Evolutionary conservation across 2,113 vertebrate species (phyloP).

Genomic region (Hepsetus odoe): DNA sequence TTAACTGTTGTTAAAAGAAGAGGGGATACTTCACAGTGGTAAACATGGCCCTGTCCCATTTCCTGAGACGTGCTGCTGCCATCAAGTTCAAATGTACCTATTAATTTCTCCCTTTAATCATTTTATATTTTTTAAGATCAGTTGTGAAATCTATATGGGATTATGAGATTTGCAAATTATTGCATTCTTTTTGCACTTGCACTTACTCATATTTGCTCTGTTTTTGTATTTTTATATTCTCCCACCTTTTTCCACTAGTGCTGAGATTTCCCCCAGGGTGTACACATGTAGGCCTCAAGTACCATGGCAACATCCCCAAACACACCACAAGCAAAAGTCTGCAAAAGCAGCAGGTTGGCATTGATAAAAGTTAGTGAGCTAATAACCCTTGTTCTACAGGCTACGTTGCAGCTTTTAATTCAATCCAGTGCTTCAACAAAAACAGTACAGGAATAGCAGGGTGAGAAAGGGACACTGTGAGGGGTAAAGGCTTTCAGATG

Average conservation of each 20-base stretch:
- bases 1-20: no score
- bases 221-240: conserved; percentile 17
- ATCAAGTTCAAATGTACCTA: no score
- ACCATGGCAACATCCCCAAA: conserved; percentile 69
- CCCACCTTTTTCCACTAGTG: conserved; percentile 54
- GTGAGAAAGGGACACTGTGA: conserved; percentile 23
- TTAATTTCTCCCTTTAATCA: no score
- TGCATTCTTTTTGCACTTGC: not conserved
- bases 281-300: conserved; percentile 66
- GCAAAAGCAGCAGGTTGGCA: conserved; percentile 69
- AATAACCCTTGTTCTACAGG: conserved; percentile 63
- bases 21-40: no score
- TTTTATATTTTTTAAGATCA: no score
- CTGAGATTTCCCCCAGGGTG: conserved; percentile 52
- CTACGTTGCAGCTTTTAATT: conserved; percentile 55
- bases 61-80: no score
- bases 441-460: conserved; percentile 57
- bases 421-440: conserved; percentile 36
- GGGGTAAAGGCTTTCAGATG: not conserved
- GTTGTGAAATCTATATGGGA: no score
- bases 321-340: conserved; percentile 61
- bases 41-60: no score
- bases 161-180: no score
- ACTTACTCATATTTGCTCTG: conserved; percentile 17
- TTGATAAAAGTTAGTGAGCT: conserved; percentile 63